Evolutionary conservation across 1,140 invertebrate genomes (phyloP).

Genomic region (Papilio polyxenes): DNA sequence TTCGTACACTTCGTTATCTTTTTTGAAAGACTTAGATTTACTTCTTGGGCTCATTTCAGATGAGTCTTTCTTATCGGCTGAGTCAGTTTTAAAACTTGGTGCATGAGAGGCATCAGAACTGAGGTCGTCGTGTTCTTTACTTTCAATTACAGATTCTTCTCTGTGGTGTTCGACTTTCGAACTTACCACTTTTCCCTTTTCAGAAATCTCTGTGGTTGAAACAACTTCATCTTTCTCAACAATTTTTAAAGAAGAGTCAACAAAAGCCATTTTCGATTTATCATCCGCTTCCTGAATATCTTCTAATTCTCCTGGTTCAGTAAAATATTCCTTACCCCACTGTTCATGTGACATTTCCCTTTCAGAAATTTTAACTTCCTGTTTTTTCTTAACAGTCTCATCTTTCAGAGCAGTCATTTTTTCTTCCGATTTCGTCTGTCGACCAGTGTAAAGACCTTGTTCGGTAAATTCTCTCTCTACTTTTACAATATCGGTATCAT

Average conservation of each 20-base stretch:
- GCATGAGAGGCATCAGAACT: conserved; percentile 79
- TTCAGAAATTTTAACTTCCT: conserved; percentile 79
- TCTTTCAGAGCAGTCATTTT: conserved; percentile 79
- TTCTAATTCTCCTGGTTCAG: conserved; percentile 75
- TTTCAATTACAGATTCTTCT: conserved; percentile 80
- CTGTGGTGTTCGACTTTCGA: conserved; percentile 76
- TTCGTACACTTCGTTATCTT: conserved; percentile 79
- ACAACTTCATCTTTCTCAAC: conserved; percentile 77
- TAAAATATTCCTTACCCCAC: conserved; percentile 81
- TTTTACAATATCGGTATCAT: conserved; percentile 72
- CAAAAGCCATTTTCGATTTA: conserved; percentile 68
- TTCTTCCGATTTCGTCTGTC: conserved; percentile 80
- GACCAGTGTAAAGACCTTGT: conserved; percentile 76
- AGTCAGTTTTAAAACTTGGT: conserved; percentile 79
- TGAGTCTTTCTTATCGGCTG: conserved; percentile 69
- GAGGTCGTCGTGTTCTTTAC: conserved; percentile 79
- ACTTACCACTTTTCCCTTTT: conserved; percentile 77
- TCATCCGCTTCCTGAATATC: conserved; percentile 73
- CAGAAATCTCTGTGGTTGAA: conserved; percentile 73
- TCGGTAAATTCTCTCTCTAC: conserved; percentile 76
- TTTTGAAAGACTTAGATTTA: conserved; percentile 76
- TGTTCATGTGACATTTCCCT: conserved; percentile 79
- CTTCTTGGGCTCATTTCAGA: conserved; percentile 75
- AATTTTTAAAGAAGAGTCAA: conserved; percentile 74
- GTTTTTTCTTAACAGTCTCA: conserved; percentile 76